Conservation (phyloP, 2,113 vertebrate species). For the Sinosuthora webbiana region DNA sequence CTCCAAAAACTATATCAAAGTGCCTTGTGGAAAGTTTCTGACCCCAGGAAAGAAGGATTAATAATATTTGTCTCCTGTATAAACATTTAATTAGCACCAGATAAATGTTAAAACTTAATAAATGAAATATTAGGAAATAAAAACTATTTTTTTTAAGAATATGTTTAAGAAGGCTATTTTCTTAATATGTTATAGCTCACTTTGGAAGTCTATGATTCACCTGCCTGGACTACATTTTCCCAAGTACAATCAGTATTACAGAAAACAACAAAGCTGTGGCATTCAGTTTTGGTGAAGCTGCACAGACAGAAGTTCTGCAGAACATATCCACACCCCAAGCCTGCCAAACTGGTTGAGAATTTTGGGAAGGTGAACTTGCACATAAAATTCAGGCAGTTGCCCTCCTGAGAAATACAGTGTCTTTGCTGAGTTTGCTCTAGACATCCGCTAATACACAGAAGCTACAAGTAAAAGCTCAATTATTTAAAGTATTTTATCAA, state of each 20-base stretch:
- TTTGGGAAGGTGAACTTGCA: neutral
- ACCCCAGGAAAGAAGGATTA: neutral
- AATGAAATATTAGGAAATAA: neutral
- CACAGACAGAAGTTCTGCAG: neutral
- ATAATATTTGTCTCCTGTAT: neutral
- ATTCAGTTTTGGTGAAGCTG: neutral
- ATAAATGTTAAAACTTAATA: neutral
- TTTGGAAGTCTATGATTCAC: neutral
- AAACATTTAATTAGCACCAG: slow-evolving; percentile 9
- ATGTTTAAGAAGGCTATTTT: neutral
- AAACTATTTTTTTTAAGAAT: neutral
- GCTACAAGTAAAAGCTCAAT: neutral
- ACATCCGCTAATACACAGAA: accelerated
- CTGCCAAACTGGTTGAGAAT: neutral
- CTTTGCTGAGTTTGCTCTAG: neutral
- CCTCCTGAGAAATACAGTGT: neutral
- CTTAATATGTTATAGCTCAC: neutral
- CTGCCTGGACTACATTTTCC: neutral
- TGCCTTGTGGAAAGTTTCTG: neutral
- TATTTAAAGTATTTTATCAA: slow-evolving; percentile 5
- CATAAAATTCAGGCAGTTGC: neutral
- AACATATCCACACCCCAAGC: accelerated
- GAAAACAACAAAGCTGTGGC: neutral
- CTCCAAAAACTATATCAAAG: neutral
- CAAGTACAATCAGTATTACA: neutral